Base-by-base conservation (phyloP, 2,113 vertebrate genomes). In the Stegostoma tigrinum region DNA sequence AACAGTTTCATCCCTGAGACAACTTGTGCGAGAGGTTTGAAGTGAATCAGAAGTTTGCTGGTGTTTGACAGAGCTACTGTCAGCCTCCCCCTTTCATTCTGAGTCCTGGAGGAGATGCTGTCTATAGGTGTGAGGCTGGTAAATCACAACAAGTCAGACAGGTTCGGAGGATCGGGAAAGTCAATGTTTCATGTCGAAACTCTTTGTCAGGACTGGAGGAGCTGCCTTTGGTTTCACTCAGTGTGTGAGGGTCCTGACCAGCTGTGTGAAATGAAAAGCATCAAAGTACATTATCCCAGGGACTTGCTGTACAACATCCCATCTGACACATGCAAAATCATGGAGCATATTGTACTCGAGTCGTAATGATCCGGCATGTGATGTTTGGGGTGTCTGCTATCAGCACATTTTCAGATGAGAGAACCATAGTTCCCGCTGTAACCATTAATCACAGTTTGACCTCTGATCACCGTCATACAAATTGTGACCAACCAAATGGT, bases 381-480 rank as follows among this genome's bases (percentile, higher is more conserved):
- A 66, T 93, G 89, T 93, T 93, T 66, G 8, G 34, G 66, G 23
- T 7, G 38, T 64, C 89, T 38, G 89, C n/a, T 93, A n/a, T 66
- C 61, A 93, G n/a, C 89, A 38, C 34, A 93, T 93, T 93, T 66
- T 93, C 89, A 93, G 61, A 66, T n/a, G 66, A 61, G 61, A 93
- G 89, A 93, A 21, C 61, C 61, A 66, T 61, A 93, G 89, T 93
- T 66, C 38, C 89, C 61, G 38, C 24, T 34, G 89, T 23, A 93
- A 93, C 89, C 34, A 93, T 64, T 93, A 93, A 93, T 93, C 89
- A 93, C 34, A 66, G 61, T 64, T n/a, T 34, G 61, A 61, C 61
- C 89, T 93, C 89, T 66, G 61, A 93, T 93, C 89, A 93, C 66
- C 38, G 89, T 64, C 89, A 38, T 66, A 64, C n/a, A 93, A 93